These are phyloP conservation scores for Perca schrenkii DNA, from an alignment of 2,113 vertebrate species.

Conservation along the genomic window DNA sequence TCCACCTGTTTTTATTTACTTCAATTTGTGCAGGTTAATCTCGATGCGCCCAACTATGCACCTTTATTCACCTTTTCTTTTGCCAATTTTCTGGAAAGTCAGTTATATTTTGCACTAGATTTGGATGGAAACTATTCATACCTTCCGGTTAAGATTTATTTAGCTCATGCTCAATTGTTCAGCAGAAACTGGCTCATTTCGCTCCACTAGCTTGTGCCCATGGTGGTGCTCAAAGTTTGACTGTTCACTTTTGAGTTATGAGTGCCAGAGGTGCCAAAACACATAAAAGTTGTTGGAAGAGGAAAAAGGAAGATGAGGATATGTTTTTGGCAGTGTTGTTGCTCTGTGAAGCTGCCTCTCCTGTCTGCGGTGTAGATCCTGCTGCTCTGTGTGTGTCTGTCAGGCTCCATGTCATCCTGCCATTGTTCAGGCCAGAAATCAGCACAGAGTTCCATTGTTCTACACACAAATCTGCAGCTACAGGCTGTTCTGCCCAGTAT, in stretches of 20 bases:
- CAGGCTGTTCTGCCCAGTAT: slow-evolving; percentile 60
- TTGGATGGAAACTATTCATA: slow-evolving; percentile 2
- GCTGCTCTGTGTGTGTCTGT: slow-evolving; percentile 71
- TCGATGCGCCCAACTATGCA: too few species aligned
- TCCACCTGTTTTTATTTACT: background rate
- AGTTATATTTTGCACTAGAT: background rate
- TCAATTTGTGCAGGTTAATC: background rate
- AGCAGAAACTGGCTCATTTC: slow-evolving; percentile 36
- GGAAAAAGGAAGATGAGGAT: slow-evolving; percentile 67
- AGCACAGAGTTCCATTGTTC: slow-evolving; percentile 77
- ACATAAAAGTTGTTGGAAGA: slow-evolving; percentile 72
- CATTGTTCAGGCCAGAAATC: slow-evolving; percentile 80
- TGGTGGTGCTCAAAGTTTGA: slow-evolving; percentile 56
- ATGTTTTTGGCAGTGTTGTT: slow-evolving; percentile 69
- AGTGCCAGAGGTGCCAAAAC: slow-evolving; percentile 71
- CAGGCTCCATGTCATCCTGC: slow-evolving; percentile 82
- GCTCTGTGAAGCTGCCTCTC: slow-evolving; percentile 60
- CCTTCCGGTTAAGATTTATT: slow-evolving; percentile 8
- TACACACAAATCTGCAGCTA: slow-evolving; percentile 64
- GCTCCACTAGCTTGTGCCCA: slow-evolving; percentile 41
- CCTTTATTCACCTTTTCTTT: background rate
- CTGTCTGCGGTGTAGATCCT: slow-evolving; percentile 67
- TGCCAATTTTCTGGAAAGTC: background rate
- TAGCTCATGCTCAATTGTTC: slow-evolving; percentile 17
- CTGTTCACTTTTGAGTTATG: slow-evolving; percentile 66